Conservation (phyloP, 2,797 vertebrate species). For the Megaceryle alcyon region DNA sequence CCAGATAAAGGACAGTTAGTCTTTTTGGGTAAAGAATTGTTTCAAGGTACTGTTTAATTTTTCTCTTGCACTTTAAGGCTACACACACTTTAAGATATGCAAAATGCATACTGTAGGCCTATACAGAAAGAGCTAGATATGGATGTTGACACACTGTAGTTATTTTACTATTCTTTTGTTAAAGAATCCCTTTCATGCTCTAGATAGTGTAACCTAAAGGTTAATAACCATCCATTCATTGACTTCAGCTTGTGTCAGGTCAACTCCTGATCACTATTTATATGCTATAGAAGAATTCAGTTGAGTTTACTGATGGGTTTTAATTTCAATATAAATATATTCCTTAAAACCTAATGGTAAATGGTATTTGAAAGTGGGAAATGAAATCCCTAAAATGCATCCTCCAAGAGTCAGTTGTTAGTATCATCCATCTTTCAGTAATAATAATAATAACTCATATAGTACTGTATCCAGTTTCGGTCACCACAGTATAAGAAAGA, state of each 20-base stretch:
- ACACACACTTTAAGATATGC: not conserved
- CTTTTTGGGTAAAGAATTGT: not conserved
- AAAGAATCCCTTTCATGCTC: not conserved
- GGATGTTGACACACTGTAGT: not conserved
- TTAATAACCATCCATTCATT: not conserved
- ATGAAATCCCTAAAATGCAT: not conserved
- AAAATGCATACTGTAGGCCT: not conserved
- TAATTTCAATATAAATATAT: constrained; percentile 39
- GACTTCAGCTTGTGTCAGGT: not conserved
- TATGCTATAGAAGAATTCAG: not conserved
- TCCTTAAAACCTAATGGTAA: constrained; percentile 20
- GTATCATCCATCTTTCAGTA: constrained; percentile 31
- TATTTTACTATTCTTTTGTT: not conserved
- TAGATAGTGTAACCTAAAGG: not conserved
- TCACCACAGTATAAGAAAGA: too few relatives aligned
- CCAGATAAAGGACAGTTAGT: not conserved
- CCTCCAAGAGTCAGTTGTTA: constrained; percentile 14
- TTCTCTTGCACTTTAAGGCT: not conserved
- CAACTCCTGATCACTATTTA: not conserved
- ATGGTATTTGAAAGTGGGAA: constrained; percentile 8
- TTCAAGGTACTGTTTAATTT: not conserved
- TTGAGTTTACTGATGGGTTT: not conserved
- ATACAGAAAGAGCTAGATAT: not conserved
- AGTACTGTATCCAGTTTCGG: too few relatives aligned
- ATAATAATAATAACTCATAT: constrained; percentile 6